phyloP scores from a whole-genome alignment of 1,140 invertebrate genomes.

The Sycophila sp. region DNA sequence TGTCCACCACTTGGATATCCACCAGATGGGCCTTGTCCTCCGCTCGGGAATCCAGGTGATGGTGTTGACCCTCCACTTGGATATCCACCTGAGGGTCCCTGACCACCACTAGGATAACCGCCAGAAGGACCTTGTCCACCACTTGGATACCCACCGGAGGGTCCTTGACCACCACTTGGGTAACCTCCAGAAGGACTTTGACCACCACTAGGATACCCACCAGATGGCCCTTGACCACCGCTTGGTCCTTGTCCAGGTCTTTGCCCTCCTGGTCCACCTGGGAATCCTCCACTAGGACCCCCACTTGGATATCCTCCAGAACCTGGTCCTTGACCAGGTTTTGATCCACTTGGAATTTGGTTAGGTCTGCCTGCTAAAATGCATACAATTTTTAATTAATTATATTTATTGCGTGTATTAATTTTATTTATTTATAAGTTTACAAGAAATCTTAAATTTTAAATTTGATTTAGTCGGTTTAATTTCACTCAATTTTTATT shows the following conservation, averaged over 20 bases:
- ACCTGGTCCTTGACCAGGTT: slow-evolving; percentile 37
- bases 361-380: background rate
- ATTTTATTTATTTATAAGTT: too few species aligned
- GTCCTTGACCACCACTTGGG: slow-evolving; percentile 35
- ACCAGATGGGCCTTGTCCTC: slow-evolving; percentile 25
- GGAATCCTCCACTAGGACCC: slow-evolving; percentile 36
- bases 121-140: slow-evolving; percentile 44
- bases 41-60: slow-evolving; percentile 14
- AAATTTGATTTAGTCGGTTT: too few species aligned
- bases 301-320: slow-evolving; percentile 47
- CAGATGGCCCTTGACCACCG: slow-evolving; percentile 36
- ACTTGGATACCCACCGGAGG: slow-evolving; percentile 41
- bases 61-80: slow-evolving; percentile 28
- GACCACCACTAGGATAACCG: slow-evolving; percentile 46
- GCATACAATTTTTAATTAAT: background rate
- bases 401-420: too few species aligned
- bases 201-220: slow-evolving; percentile 31
- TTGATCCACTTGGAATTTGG: slow-evolving; percentile 8
- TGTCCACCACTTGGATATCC: slow-evolving; percentile 31
- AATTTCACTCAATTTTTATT: background rate
- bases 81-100: slow-evolving; percentile 40
- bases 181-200: slow-evolving; percentile 13
- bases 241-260: slow-evolving; percentile 46
- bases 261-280: slow-evolving; percentile 32
- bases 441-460: too few species aligned